Evolutionary conservation across 2,113 vertebrate species (phyloP).

Genomic region (Corvus cornix): DNA sequence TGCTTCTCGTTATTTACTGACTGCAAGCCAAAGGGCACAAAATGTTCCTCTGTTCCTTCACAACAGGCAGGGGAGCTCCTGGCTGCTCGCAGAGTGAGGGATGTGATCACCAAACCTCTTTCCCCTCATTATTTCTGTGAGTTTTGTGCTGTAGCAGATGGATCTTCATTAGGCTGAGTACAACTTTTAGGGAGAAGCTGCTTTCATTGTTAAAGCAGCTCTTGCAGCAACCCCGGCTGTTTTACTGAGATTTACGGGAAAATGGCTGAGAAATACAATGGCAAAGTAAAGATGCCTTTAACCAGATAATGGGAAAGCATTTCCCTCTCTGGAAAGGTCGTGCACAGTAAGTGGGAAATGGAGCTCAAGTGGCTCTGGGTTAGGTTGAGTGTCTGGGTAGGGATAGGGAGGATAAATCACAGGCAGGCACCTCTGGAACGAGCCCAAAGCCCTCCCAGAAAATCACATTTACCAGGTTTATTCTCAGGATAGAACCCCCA

Average conservation of each 20-base stretch:
- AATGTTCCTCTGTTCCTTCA: not conserved
- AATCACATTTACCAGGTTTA: not conserved
- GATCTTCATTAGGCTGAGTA: not conserved
- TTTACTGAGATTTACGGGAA: not conserved
- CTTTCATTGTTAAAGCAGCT: not conserved
- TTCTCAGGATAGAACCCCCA: not conserved
- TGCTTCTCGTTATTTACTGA: not conserved
- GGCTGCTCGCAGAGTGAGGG: not conserved
- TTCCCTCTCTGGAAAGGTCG: not conserved
- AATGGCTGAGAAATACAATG: not conserved
- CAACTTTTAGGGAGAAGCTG: not conserved
- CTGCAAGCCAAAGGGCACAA: not conserved
- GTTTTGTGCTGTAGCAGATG: not conserved
- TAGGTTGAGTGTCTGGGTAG: not conserved
- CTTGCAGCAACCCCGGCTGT: not conserved
- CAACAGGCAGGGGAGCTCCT: not conserved
- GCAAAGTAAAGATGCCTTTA: not conserved
- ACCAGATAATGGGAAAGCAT: not conserved
- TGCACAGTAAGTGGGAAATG: not conserved
- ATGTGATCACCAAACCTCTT: not conserved
- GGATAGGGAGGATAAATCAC: not conserved
- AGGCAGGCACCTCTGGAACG: not conserved
- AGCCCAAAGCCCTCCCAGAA: not conserved
- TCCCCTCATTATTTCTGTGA: not conserved
- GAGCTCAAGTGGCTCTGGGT: not conserved